Conservation (phyloP, 2,797 vertebrate species). For the Pipistrellus pipistrellus region DNA sequence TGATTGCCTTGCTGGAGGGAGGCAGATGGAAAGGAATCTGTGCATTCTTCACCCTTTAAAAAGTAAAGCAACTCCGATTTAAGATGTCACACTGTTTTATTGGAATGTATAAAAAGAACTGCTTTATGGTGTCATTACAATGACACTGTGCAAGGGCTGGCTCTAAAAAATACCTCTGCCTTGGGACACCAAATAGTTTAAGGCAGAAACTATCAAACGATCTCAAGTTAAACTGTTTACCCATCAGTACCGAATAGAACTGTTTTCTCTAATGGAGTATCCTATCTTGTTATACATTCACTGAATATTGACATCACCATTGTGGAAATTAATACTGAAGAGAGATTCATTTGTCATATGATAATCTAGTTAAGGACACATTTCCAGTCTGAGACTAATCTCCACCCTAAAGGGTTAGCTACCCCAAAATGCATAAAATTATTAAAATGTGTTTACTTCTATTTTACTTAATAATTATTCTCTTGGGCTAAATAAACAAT, state of each 20-base stretch:
- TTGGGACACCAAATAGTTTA: slow-evolving; percentile 79
- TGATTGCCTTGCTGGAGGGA: slow-evolving; percentile 78
- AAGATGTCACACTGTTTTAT: slow-evolving; percentile 84
- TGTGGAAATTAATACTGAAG: slow-evolving; percentile 66
- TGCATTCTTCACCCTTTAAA: slow-evolving; percentile 80
- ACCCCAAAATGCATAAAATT: slow-evolving; percentile 45
- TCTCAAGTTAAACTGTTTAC: slow-evolving; percentile 81
- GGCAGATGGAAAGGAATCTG: slow-evolving; percentile 67
- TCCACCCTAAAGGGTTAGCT: slow-evolving; percentile 29
- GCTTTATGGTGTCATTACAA: slow-evolving; percentile 83
- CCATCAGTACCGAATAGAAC: slow-evolving; percentile 68
- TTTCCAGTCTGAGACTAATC: slow-evolving; percentile 53
- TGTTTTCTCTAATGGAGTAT: slow-evolving; percentile 68
- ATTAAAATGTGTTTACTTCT: slow-evolving; percentile 63
- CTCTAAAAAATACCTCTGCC: slow-evolving; percentile 79
- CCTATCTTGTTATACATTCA: slow-evolving; percentile 55
- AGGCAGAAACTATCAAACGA: slow-evolving; percentile 73
- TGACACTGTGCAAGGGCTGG: slow-evolving; percentile 69
- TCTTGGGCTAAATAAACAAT: slow-evolving; percentile 8
- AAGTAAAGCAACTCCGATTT: slow-evolving; percentile 83
- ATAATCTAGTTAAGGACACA: slow-evolving; percentile 64
- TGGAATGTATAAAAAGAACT: slow-evolving; percentile 83
- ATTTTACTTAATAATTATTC: slow-evolving; percentile 61
- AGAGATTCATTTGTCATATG: slow-evolving; percentile 26
- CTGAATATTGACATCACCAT: slow-evolving; percentile 72